phyloP scores from a whole-genome alignment of 2,113 vertebrate species.

The Chaetura pelagica region DNA sequence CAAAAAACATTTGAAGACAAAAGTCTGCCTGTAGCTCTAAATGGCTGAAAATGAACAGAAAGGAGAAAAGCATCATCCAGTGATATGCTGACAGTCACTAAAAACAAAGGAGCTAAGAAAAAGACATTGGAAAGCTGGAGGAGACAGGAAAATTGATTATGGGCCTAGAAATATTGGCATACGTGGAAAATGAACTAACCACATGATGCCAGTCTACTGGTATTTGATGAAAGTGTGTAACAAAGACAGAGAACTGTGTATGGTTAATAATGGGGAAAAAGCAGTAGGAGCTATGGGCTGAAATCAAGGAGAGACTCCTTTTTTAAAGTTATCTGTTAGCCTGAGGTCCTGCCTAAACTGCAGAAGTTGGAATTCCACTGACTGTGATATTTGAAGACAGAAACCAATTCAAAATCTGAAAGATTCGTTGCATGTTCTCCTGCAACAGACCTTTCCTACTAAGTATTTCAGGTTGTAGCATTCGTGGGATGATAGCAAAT shows the following conservation, averaged over 20 bases:
- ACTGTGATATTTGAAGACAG: not conserved
- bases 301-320: not conserved
- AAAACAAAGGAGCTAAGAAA: not conserved
- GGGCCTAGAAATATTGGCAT: not conserved
- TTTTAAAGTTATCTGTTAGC: not conserved
- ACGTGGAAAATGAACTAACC: not conserved
- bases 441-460: not conserved
- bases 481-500: not conserved
- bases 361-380: not conserved
- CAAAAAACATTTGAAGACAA: not conserved
- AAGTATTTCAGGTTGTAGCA: not conserved
- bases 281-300: not conserved
- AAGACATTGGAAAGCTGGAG: not conserved
- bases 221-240: not conserved
- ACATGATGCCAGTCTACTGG: rapidly evolving
- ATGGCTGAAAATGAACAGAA: not conserved
- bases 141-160: not conserved
- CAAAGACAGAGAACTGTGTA: not conserved
- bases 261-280: not conserved
- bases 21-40: not conserved
- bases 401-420: not conserved
- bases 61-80: not conserved
- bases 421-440: not conserved
- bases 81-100: not conserved
- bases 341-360: not conserved